Conservation (phyloP, 2,113 vertebrate species). For the Pao palembangensis region DNA sequence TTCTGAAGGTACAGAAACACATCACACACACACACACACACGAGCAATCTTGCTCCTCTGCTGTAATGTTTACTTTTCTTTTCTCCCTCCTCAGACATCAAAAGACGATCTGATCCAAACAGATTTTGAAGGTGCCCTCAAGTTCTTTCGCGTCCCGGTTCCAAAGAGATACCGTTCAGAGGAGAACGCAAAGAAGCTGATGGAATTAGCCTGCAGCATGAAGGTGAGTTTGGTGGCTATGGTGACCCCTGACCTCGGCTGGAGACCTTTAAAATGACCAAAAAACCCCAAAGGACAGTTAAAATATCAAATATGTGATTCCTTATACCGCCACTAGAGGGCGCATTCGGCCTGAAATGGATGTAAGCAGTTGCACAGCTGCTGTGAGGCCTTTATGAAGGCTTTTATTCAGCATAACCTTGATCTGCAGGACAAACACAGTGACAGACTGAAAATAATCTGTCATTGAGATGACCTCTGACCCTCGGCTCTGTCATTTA, state of each 20-base stretch:
- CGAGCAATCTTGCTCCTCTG: neutral
- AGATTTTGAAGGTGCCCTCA: slow-evolving; percentile 96
- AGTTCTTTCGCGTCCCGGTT: slow-evolving; percentile 97
- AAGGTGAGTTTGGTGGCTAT: slow-evolving; percentile 79
- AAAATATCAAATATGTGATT: neutral
- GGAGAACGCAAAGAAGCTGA: slow-evolving; percentile 97
- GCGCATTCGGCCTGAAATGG: too few relatives aligned
- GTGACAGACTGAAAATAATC: too few relatives aligned
- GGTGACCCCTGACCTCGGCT: neutral
- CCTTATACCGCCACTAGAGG: slow-evolving; percentile 1
- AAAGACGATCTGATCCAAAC: slow-evolving; percentile 93
- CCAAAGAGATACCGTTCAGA: slow-evolving; percentile 97
- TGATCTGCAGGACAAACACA: too few relatives aligned
- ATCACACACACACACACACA: neutral
- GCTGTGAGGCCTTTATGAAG: too few relatives aligned
- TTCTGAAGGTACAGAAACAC: slow-evolving; percentile 84
- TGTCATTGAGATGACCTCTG: slow-evolving; percentile 10
- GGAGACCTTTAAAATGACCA: neutral
- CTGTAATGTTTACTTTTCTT: neutral
- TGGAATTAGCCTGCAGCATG: slow-evolving; percentile 96
- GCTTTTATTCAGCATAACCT: too few relatives aligned
- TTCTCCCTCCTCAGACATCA: slow-evolving; percentile 79
- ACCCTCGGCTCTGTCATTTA: neutral
- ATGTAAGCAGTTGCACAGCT: too few relatives aligned
- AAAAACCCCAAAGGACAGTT: neutral